Evolutionary conservation across 2,888 invertebrate genomes (phyloP).

Genomic region (Clitarchus hookeri): DNA sequence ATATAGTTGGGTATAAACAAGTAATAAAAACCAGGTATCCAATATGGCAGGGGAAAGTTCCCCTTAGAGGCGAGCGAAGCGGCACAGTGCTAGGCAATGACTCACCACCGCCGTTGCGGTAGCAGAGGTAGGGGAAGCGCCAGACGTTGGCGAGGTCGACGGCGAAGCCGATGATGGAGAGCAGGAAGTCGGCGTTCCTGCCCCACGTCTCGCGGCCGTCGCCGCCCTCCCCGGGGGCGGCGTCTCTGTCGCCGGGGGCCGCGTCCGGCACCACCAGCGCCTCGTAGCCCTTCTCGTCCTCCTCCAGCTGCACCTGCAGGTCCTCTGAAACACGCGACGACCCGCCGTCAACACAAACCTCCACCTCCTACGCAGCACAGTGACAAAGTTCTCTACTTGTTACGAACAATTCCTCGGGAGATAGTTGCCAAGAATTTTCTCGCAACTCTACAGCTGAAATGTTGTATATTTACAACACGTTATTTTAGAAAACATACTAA

Average conservation of each 20-base stretch:
- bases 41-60: too few species aligned
- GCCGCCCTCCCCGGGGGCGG: constrained; percentile 37
- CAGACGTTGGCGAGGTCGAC: constrained; percentile 87
- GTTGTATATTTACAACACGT: too few species aligned
- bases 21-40: too few species aligned
- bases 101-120: constrained; percentile 76
- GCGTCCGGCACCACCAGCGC: constrained; percentile 31
- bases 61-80: too few species aligned
- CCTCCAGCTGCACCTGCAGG: constrained; percentile 50
- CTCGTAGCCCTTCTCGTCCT: constrained; percentile 39
- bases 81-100: neutral
- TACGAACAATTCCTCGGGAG: too few species aligned
- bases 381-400: too few species aligned
- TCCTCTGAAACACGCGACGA: constrained; percentile 49
- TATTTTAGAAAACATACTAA: too few species aligned
- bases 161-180: constrained; percentile 84
- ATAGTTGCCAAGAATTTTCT: too few species aligned
- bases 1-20: too few species aligned
- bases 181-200: constrained; percentile 77
- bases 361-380: too few species aligned
- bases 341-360: too few species aligned
- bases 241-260: constrained; percentile 1
- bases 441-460: too few species aligned
- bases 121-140: constrained; percentile 80
- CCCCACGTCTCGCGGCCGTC: constrained; percentile 78